Percentiles rank a stretch among this genome's conserved stretches.
These are phyloP conservation scores for Pomacea maculata DNA, from an alignment of 1,140 invertebrate genomes.

Conservation along the genomic window DNA sequence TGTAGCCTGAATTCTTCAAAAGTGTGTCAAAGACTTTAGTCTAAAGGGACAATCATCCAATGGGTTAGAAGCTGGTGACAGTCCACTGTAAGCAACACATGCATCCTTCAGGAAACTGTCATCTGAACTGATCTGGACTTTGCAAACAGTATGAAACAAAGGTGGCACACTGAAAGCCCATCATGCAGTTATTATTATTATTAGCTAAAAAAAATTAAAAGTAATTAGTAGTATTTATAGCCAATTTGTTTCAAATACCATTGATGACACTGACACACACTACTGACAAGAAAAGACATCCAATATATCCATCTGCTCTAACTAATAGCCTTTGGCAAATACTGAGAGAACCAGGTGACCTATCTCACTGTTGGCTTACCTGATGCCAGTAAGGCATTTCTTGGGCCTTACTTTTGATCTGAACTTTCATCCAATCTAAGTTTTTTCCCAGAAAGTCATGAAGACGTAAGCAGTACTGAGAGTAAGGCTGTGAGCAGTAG, in stretches of 20 bases:
- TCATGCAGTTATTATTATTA: background rate
- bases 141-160: too few relatives aligned
- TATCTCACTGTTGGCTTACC: conserved; percentile 64
- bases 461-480: conserved; percentile 76
- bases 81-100: too few relatives aligned
- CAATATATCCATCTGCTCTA: background rate
- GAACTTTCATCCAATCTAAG: conserved; percentile 69
- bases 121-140: too few relatives aligned
- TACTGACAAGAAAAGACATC: background rate
- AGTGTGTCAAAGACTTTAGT: too few relatives aligned
- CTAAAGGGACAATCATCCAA: too few relatives aligned
- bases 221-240: too few relatives aligned
- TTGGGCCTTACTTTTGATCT: conserved; percentile 61
- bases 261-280: background rate
- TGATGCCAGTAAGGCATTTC: conserved; percentile 80
- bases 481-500: conserved; percentile 68
- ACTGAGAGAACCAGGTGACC: too few relatives aligned
- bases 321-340: background rate
- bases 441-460: conserved; percentile 71
- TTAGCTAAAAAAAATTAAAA: background rate
- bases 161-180: too few relatives aligned
- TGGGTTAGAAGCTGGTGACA: too few relatives aligned
- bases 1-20: too few relatives aligned
- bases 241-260: background rate
- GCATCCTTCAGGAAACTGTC: too few relatives aligned